phyloP scores from a whole-genome alignment of 2,113 vertebrate species.

The Tetrax tetrax region DNA sequence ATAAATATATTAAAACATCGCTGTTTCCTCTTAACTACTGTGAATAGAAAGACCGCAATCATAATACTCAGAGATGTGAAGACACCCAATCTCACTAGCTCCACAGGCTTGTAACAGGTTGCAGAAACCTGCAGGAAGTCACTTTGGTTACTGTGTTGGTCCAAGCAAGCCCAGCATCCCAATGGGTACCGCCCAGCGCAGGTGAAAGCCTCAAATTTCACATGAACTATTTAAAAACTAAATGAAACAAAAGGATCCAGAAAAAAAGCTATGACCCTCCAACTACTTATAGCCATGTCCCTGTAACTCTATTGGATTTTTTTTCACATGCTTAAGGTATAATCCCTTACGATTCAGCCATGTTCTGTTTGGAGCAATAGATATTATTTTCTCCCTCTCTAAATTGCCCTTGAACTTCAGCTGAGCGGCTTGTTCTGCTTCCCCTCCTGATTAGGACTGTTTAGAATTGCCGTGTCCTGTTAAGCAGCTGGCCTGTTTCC shows the following conservation, averaged over 20 bases:
- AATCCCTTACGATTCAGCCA: background rate
- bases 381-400: constrained; percentile 19
- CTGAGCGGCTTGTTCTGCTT: constrained; percentile 24
- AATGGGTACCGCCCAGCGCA: background rate
- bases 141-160: background rate
- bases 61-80: background rate
- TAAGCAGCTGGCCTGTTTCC: constrained; percentile 57
- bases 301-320: background rate
- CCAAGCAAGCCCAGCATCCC: background rate
- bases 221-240: background rate
- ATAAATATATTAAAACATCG: background rate
- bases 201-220: background rate
- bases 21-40: background rate
- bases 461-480: constrained; percentile 59
- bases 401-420: constrained; percentile 61
- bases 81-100: background rate
- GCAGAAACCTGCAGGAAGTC: background rate
- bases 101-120: background rate
- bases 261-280: background rate
- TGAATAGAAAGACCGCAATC: background rate
- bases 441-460: constrained; percentile 52
- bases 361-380: background rate
- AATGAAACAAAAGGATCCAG: background rate
- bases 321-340: background rate
- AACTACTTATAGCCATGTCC: background rate